Base-by-base conservation (phyloP, 2,113 vertebrate species). In the Dunckerocampus dactyliophorus region DNA sequence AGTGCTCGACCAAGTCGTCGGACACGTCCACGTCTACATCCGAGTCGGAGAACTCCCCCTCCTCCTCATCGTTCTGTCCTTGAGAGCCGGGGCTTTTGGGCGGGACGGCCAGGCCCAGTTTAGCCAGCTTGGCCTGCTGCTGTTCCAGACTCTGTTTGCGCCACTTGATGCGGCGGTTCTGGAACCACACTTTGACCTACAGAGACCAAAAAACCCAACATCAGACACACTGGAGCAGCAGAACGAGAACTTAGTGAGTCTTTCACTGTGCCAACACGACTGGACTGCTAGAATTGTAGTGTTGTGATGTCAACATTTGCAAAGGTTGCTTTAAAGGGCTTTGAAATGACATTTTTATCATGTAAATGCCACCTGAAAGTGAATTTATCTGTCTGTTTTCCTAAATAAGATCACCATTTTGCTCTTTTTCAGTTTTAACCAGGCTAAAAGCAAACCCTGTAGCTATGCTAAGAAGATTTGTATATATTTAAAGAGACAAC, bases 101-200 rank as follows among this genome's bases (percentile, higher is more conserved):
- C 0, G 82, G 88, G 4, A 76, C 81, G 0, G 86, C 81, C 19
- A 92, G 89, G 14, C 88, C 91, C 69, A 92, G 84, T 67, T 92
- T 90, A 59, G 90, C 91, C 45, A 92, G 82, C 62, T 92, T 92
- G 52, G 91, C 91, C 67, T 92, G 92, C 50, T 92, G 92, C 78
- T 92, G 92, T 76, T 92, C 91, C 76, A 92, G 80, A 65, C 89
- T 92, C 85, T 92, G 92, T 39, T 92, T 92, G 69, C 92, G 85
- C 90, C 91, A 92, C 62, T 92, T 92, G 75, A 92, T 92, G 77
- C 92, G 89, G 59, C 92, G 73, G 80, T 92, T 92, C 78, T 92
- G 92, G 76, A 92, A 92, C 92, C 92, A 92, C 1, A 92, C 92
- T 79, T 92, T 92, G 20, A 92, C 91, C 92, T 92, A 72, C 31